Conservation (phyloP, 2,797 vertebrate genomes). For the Loriculus beryllinus region DNA sequence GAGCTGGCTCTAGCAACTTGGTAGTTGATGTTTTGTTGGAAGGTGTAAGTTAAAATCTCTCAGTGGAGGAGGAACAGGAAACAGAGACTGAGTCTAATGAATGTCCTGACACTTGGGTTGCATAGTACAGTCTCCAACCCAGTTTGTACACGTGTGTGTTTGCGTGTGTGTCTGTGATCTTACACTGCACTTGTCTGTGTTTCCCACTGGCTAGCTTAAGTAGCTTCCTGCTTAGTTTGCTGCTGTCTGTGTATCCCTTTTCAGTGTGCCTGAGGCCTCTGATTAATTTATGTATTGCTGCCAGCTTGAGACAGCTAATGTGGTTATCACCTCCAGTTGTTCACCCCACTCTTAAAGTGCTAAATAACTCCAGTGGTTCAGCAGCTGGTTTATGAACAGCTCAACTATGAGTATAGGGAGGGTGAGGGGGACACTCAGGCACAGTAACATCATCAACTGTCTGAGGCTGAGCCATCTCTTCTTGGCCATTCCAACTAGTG, state of each 20-base stretch:
- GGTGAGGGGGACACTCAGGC: neutral
- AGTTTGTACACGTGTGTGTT: neutral
- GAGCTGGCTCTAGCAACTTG: neutral
- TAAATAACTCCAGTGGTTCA: slow-evolving; percentile 54
- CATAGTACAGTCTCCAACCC: neutral
- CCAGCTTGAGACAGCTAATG: slow-evolving; percentile 45
- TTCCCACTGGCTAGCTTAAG: neutral
- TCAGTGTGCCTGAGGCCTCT: slow-evolving; percentile 10
- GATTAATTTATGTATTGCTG: slow-evolving; percentile 51
- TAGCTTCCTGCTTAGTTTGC: neutral
- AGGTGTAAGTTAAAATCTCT: neutral
- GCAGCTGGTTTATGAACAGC: slow-evolving; percentile 51
- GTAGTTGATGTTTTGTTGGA: neutral
- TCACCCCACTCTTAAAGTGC: slow-evolving; percentile 42
- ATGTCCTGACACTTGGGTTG: neutral
- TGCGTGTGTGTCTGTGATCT: neutral
- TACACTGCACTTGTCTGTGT: slow-evolving; percentile 5
- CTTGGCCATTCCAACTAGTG: neutral
- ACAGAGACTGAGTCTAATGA: neutral
- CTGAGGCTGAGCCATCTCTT: neutral
- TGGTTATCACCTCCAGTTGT: slow-evolving; percentile 67
- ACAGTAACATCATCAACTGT: neutral
- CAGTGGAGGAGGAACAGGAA: neutral
- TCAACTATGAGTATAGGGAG: slow-evolving; percentile 31
- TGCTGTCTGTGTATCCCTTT: neutral